Evolutionary conservation across 2,888 invertebrate species (phyloP).

Genomic region (Gasteruption jaculator): DNA sequence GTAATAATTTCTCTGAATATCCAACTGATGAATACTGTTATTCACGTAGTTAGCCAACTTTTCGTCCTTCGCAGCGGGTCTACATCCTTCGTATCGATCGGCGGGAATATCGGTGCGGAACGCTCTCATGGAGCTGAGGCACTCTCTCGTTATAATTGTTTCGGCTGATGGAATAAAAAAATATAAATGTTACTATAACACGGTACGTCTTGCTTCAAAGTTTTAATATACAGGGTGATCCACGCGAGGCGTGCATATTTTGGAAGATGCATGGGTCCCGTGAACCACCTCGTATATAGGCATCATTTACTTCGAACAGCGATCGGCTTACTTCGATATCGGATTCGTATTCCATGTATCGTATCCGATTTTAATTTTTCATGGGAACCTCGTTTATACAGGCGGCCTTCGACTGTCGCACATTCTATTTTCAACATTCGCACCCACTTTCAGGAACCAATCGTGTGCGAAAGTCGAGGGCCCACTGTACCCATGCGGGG

Average conservation of each 20-base stretch:
- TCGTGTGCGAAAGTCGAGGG: too few species aligned
- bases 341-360: too few species aligned
- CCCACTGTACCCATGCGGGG: too few species aligned
- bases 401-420: not conserved
- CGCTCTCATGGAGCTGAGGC: conserved; percentile 72
- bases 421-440: not conserved
- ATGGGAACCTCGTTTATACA: too few species aligned
- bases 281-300: too few species aligned
- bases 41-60: conserved; percentile 83
- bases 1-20: conserved; percentile 79
- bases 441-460: too few species aligned
- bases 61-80: conserved; percentile 73
- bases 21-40: conserved; percentile 78
- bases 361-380: too few species aligned
- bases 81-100: conserved; percentile 87
- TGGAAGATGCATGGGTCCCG: too few species aligned
- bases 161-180: conserved; percentile 59
- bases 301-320: too few species aligned
- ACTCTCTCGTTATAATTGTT: conserved; percentile 77
- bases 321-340: too few species aligned
- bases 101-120: conserved; percentile 85
- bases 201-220: not conserved
- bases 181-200: not conserved
- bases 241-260: too few species aligned
- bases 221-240: conserved; percentile 4